A percentile compares a stretch with the other conserved stretches of the same genome.
These are phyloP conservation scores for Eupithecia insigniata DNA, from an alignment of 2,888 invertebrate species.

Conservation along the genomic window DNA sequence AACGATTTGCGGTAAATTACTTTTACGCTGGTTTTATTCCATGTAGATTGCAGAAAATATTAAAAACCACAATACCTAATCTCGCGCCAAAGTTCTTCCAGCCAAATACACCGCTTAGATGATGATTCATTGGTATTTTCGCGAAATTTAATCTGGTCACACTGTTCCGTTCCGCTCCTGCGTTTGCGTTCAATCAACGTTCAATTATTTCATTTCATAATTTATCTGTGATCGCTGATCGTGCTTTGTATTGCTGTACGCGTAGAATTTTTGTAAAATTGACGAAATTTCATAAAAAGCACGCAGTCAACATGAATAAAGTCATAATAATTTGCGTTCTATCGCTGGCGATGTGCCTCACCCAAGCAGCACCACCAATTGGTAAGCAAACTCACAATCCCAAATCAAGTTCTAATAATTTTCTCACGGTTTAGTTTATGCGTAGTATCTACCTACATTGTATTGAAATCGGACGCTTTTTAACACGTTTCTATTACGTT, in stretches of 20 bases:
- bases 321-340: constrained; percentile 71
- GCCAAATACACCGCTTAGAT: too few species aligned
- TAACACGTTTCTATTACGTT: constrained; percentile 8
- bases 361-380: constrained; percentile 51
- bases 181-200: neutral
- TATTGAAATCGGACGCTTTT: constrained; percentile 27
- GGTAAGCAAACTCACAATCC: constrained; percentile 55
- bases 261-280: constrained; percentile 43
- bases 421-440: constrained; percentile 42
- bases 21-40: too few species aligned
- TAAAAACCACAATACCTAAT: too few species aligned
- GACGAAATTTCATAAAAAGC: constrained; percentile 41
- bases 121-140: too few species aligned
- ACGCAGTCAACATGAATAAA: constrained; percentile 61
- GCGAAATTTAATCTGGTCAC: too few species aligned
- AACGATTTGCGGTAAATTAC: too few species aligned
- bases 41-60: too few species aligned
- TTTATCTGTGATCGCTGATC: constrained; percentile 17
- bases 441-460: constrained; percentile 52
- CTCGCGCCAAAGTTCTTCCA: too few species aligned
- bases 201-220: constrained; percentile 1
- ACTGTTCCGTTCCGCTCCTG: neutral
- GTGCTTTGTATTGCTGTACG: constrained; percentile 36
- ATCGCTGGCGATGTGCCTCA: constrained; percentile 65
- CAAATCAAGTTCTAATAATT: neutral